Evolutionary conservation across 2,113 vertebrate genomes (phyloP).

Genomic region (Aphyosemion australe): DNA sequence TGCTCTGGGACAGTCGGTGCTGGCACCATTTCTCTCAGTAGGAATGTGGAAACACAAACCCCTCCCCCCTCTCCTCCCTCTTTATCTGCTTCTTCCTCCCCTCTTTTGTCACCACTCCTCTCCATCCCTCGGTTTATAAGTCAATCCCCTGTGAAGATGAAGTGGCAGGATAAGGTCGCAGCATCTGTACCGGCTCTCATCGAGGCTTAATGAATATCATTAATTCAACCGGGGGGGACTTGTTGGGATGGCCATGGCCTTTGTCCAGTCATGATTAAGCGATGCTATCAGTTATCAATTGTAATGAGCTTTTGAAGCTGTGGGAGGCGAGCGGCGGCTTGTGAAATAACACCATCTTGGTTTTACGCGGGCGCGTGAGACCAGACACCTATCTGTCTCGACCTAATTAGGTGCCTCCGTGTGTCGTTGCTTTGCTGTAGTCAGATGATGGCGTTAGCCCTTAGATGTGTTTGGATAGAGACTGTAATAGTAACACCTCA

Average conservation of each 20-base stretch:
- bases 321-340: conserved; percentile 45
- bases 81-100: conserved; percentile 25
- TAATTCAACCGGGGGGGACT: conserved; percentile 74
- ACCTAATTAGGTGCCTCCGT: conserved; percentile 24
- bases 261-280: conserved; percentile 76
- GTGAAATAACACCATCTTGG: conserved; percentile 67
- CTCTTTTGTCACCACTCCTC: background rate
- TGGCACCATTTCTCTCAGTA: conserved; percentile 37
- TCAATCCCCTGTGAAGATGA: conserved; percentile 66
- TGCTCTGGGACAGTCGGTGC: conserved; percentile 48
- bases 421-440: no score
- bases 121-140: conserved; percentile 24
- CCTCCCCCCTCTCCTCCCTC: conserved; percentile 40
- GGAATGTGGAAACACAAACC: conserved; percentile 53
- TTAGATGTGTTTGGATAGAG: conserved; percentile 12
- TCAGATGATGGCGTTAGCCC: conserved; percentile 20
- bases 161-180: conserved; percentile 70
- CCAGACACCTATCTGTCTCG: conserved; percentile 45
- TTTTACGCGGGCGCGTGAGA: conserved; percentile 33
- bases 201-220: conserved; percentile 79
- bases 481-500: conserved; percentile 3
- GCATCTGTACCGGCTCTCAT: conserved; percentile 69
- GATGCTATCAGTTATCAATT: conserved; percentile 78
- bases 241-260: conserved; percentile 69
- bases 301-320: conserved; percentile 74